phyloP scores from a whole-genome alignment of 37 sponge, comb jelly and placozoan genomes.

The Agelas oroides region DNA sequence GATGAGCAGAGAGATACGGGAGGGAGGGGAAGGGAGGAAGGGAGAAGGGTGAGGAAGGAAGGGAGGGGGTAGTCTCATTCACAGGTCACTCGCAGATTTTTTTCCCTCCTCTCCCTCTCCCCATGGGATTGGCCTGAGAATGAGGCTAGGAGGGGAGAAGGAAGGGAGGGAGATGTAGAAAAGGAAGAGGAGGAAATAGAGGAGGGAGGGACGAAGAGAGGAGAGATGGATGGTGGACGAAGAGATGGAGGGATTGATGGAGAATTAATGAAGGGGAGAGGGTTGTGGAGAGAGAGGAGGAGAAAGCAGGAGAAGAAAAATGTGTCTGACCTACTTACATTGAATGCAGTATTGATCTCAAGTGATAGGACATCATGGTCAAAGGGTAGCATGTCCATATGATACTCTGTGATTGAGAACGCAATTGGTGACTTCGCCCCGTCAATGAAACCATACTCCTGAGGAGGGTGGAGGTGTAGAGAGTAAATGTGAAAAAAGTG shows the following conservation, averaged over 20 bases:
- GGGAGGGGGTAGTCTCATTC: no score
- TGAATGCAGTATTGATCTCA: slow-evolving; percentile 72
- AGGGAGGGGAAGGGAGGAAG: no score
- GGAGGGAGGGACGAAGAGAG: background rate
- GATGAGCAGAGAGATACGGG: no score
- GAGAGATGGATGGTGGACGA: background rate
- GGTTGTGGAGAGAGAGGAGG: background rate
- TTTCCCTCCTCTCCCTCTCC: no score
- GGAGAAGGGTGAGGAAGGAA: no score
- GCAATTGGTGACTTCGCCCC: slow-evolving; percentile 1
- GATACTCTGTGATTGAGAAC: slow-evolving; percentile 71
- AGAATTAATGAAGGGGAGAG: background rate
- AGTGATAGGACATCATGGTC: slow-evolving; percentile 92
- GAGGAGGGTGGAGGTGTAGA: background rate
- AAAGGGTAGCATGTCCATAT: slow-evolving; percentile 86
- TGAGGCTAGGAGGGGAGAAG: no score
- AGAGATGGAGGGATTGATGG: background rate
- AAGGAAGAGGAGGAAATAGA: no score
- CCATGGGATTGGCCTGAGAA: no score
- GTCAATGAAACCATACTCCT: slow-evolving; percentile 29
- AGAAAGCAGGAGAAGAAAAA: background rate
- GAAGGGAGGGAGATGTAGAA: no score
- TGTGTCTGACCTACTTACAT: slow-evolving; percentile 20
- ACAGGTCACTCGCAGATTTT: no score
- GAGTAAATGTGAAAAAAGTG: background rate